A percentile compares a stretch with the other conserved stretches of the same genome.
Conservation (phyloP, 2,888 invertebrate genomes). For the Ennomos erosarius region DNA sequence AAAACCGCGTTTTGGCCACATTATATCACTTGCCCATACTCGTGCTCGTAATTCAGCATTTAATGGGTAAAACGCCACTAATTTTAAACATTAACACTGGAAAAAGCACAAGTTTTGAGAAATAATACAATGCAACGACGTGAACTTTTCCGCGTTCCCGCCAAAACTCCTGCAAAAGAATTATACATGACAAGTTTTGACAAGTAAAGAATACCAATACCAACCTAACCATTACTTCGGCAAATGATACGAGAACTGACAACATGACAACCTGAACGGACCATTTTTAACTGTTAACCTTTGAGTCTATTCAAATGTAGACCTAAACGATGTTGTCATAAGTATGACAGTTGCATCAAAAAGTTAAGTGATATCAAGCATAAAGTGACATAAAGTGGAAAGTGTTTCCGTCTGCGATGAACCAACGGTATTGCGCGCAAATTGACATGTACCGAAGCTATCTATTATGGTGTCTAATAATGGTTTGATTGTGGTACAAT, state of each 20-base stretch:
- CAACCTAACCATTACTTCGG: slow-evolving; percentile 17
- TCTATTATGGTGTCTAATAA: slow-evolving; percentile 48
- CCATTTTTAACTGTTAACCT: slow-evolving; percentile 7
- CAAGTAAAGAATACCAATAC: slow-evolving; percentile 8
- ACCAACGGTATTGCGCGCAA: slow-evolving; percentile 64
- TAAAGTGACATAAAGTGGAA: slow-evolving; percentile 74
- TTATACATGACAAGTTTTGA: neutral
- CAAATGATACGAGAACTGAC: slow-evolving; percentile 21
- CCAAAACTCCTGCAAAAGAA: too few species aligned
- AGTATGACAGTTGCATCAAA: slow-evolving; percentile 37
- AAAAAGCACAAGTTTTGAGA: too few species aligned
- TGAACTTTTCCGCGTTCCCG: too few species aligned
- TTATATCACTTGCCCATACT: too few species aligned
- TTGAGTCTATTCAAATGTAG: slow-evolving; percentile 19
- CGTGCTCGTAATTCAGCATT: too few species aligned
- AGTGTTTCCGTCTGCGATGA: slow-evolving; percentile 68
- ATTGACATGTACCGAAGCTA: slow-evolving; percentile 55
- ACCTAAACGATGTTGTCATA: slow-evolving; percentile 24
- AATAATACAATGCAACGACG: too few species aligned
- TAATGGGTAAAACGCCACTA: too few species aligned
- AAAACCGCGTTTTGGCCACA: too few species aligned
- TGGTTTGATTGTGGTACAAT: slow-evolving; percentile 36
- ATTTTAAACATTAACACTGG: too few species aligned
- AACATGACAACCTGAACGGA: slow-evolving; percentile 5
- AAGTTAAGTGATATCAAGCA: slow-evolving; percentile 51